Evolutionary conservation across 2,113 vertebrate genomes (phyloP), one percentile per base, ranked within the genome.

Genomic region (Probosciger aterrimus): DNA sequence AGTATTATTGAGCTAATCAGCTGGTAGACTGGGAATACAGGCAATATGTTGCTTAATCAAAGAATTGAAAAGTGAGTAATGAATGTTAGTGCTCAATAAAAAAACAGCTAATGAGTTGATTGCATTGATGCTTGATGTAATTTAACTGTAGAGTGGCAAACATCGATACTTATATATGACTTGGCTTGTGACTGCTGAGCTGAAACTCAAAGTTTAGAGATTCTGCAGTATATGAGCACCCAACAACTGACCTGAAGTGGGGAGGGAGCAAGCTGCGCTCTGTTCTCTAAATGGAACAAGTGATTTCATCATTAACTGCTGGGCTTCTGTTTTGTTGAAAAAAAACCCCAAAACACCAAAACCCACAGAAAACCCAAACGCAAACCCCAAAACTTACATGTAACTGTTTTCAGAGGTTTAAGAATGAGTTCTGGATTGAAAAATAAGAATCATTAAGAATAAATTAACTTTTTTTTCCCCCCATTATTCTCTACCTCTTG

Each of bases 31-130:
- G 86, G 95, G 96, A 89, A 85, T 87, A 76, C 62, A 53, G 95
- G 84, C 93, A 83, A 41, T 44, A 88, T 18, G 49, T 65, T 82
- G 95, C 88, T 96, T 95, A 93, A 97, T 97, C 95, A 94, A 91
- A 96, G 96, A 92, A 93, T 28, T 64, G 68, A 79, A 71, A 94
- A 92, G 92, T 79, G 65, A 69, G 67, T 52, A 74, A 93, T 63
- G 96, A 95, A 74, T 75, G 71, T 24, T 55, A 93, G 90, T 89
- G 91, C 96, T 96, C 88, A 24, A 77, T 97, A 89, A 70, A 83
- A 39, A 95, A 90, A 59, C 83, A 30, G 92, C 96, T 97, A 96
- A 97, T 96, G 97, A 97, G 95, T 94, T 95, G 97, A 96, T 87
- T 96, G 97, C 92, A 95, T 97, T 95, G 96, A 95, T 94, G 89